Evolutionary conservation across 2,113 vertebrate genomes (phyloP).

Genomic region (Amphiprion percula): DNA sequence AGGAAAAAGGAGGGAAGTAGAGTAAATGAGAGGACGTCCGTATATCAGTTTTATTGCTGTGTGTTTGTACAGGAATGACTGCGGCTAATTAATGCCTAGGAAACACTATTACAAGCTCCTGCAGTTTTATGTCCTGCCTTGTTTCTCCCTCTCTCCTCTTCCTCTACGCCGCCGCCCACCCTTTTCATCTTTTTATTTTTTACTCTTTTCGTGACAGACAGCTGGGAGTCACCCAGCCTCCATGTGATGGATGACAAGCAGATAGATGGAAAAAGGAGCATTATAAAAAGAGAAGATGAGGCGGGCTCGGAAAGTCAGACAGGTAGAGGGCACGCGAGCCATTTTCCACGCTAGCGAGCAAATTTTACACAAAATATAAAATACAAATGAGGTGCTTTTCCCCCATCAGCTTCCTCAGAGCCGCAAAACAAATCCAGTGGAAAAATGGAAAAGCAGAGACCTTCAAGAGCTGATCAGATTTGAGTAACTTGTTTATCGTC

Average conservation of each 20-base stretch:
- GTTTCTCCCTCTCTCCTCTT: constrained; percentile 24
- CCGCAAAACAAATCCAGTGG: constrained; percentile 25
- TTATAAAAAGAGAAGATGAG: constrained; percentile 18
- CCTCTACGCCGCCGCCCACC: constrained; percentile 6
- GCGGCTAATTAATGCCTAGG: constrained; percentile 80
- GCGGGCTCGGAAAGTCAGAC: constrained; percentile 12
- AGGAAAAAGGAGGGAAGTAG: not conserved
- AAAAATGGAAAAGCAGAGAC: constrained; percentile 27
- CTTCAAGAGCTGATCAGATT: constrained; percentile 49
- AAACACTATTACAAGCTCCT: constrained; percentile 79
- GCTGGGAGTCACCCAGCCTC: constrained; percentile 26
- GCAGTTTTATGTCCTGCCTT: constrained; percentile 71
- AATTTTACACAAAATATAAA: constrained; percentile 25
- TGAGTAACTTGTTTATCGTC: constrained; percentile 53
- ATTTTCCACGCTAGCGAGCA: not conserved
- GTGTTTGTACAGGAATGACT: constrained; percentile 76
- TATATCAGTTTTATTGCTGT: constrained; percentile 75
- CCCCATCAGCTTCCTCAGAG: constrained; percentile 11
- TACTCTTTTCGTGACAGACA: constrained; percentile 25
- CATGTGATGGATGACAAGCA: constrained; percentile 37
- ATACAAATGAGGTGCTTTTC: constrained; percentile 37
- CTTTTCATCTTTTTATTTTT: constrained; percentile 13
- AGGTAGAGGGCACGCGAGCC: constrained; percentile 18
- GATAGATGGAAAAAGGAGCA: constrained; percentile 44
- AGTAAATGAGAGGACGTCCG: constrained; percentile 27